Conservation (phyloP, 2,797 vertebrate genomes). For the Mareca strepera region DNA sequence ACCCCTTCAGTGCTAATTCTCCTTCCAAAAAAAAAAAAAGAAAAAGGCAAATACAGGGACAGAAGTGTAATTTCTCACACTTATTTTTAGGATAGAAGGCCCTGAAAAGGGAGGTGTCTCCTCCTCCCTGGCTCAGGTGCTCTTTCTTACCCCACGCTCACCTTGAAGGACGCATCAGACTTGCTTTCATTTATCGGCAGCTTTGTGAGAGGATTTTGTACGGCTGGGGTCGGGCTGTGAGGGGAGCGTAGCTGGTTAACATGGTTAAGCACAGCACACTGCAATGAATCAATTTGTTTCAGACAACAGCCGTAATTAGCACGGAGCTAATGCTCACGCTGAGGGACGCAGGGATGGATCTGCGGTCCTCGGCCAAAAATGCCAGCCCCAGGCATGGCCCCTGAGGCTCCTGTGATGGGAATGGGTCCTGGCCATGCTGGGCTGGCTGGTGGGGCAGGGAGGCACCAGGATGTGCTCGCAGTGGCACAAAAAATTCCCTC, state of each 20-base stretch:
- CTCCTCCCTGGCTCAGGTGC: not conserved
- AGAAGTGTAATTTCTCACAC: conserved; percentile 19
- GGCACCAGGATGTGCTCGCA: not conserved
- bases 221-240: not conserved
- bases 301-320: conserved; percentile 54
- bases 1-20: not conserved
- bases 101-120: not conserved
- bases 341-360: not conserved
- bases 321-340: not conserved
- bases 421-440: not conserved
- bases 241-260: conserved; percentile 16
- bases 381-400: accelerated
- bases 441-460: not conserved
- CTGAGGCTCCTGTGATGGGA: accelerated
- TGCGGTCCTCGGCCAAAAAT: accelerated
- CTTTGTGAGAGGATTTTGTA: conserved; percentile 29
- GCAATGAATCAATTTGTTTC: conserved; percentile 64
- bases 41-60: not conserved
- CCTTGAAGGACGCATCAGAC: not conserved
- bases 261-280: not conserved
- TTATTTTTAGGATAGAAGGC: conserved; percentile 17
- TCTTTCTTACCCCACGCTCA: not conserved
- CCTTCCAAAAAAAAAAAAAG: conserved; percentile 10
- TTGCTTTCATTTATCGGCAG: not conserved
- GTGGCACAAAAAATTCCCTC: not conserved